Conservation (phyloP, 2,113 vertebrate genomes). For the Colinus virginianus region DNA sequence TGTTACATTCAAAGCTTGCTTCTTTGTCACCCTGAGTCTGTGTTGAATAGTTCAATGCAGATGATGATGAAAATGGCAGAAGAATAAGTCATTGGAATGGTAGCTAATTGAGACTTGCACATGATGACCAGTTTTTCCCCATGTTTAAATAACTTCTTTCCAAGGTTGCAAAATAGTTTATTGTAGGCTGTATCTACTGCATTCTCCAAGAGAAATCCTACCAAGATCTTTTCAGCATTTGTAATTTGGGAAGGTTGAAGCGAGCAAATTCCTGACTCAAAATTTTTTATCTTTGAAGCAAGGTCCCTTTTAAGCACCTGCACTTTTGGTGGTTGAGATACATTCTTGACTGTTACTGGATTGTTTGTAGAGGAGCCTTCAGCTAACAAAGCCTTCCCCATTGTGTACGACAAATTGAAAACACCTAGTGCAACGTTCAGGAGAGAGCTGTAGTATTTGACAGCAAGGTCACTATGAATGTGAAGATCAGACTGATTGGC, state of each 20-base stretch:
- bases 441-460: not conserved
- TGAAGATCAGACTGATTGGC: not conserved
- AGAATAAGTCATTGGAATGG: not conserved
- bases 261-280: rapidly evolving
- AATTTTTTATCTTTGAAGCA: not conserved
- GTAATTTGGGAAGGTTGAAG: not conserved
- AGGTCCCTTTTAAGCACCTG: not conserved
- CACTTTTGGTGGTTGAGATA: not conserved
- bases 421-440: not conserved
- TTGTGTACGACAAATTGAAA: not conserved
- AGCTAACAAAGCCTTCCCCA: not conserved
- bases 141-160: not conserved
- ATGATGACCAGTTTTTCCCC: not conserved
- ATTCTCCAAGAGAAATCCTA: not conserved
- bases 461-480: not conserved
- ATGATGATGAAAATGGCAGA: not conserved
- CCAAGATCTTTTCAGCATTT: not conserved
- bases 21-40: not conserved
- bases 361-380: not conserved
- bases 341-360: not conserved
- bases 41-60: not conserved
- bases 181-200: not conserved
- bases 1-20: not conserved
- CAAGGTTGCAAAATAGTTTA: not conserved
- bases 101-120: not conserved